Percentiles rank a stretch among this genome's conserved stretches.
phyloP scores from a whole-genome alignment of 2,888 invertebrate genomes.

The Platycheirus rosarum region DNA sequence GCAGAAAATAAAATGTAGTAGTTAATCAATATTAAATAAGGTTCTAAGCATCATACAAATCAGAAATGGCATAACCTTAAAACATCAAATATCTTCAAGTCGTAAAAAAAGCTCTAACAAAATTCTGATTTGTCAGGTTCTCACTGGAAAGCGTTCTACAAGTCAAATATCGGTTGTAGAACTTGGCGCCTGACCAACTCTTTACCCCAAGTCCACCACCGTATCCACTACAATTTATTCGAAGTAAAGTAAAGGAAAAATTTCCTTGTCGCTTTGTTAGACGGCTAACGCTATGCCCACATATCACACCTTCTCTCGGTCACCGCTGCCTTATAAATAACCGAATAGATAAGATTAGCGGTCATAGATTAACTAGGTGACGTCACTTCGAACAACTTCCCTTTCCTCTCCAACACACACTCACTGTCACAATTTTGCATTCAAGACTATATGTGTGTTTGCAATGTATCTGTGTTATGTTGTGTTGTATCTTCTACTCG shows the following conservation, averaged over 20 bases:
- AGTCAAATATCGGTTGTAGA: too few relatives aligned
- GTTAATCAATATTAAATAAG: too few relatives aligned
- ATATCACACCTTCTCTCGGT: constrained; percentile 64
- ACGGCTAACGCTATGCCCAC: constrained; percentile 65
- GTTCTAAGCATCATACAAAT: too few relatives aligned
- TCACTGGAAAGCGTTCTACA: too few relatives aligned
- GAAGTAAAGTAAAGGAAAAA: constrained; percentile 25
- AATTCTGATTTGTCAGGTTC: too few relatives aligned
- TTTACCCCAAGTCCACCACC: too few relatives aligned
- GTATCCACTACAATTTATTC: too few relatives aligned
- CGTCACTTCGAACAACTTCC: constrained; percentile 62
- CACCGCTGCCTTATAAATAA: constrained; percentile 61
- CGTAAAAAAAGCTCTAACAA: too few relatives aligned
- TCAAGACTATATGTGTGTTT: background rate
- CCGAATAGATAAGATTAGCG: constrained; percentile 66
- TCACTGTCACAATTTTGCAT: background rate
- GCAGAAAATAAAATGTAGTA: too few relatives aligned
- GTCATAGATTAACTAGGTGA: constrained; percentile 68
- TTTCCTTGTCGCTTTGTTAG: constrained; percentile 46
- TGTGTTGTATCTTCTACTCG: constrained; percentile 37
- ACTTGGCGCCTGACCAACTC: too few relatives aligned
- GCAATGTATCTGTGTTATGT: constrained; percentile 33
- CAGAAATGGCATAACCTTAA: too few relatives aligned
- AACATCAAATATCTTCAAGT: too few relatives aligned
- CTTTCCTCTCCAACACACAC: background rate